These are phyloP conservation scores for Acanthosepion lycidas DNA, from an alignment of 2,888 invertebrate species.

Conservation along the genomic window DNA sequence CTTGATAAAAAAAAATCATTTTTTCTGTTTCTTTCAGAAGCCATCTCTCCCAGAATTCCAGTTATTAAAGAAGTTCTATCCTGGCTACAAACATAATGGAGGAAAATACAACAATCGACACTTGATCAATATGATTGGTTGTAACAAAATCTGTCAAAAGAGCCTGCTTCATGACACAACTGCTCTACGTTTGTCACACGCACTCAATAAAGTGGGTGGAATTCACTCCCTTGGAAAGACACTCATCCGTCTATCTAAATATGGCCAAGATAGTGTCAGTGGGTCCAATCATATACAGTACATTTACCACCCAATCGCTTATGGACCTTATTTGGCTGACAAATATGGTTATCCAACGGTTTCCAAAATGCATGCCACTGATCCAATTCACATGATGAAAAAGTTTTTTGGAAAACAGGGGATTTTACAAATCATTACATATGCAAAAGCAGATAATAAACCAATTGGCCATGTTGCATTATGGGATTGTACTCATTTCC, in stretches of 20 bases:
- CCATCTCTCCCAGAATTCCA: conserved; percentile 67
- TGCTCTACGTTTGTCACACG: conserved; percentile 69
- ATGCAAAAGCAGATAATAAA: conserved; percentile 65
- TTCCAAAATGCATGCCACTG: conserved; percentile 64
- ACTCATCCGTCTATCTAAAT: conserved; percentile 66
- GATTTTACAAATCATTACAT: conserved; percentile 70
- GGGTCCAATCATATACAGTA: conserved; percentile 67
- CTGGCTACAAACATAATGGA: conserved; percentile 69
- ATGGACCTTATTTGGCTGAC: conserved; percentile 71
- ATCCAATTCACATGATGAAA: conserved; percentile 65
- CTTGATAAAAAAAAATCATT: too few relatives aligned
- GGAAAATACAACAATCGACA: conserved; percentile 66
- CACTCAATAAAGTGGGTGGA: conserved; percentile 69
- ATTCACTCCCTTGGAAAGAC: conserved; percentile 68
- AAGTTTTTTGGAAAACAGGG: conserved; percentile 71
- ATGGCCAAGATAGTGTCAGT: conserved; percentile 68
- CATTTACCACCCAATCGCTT: conserved; percentile 71
- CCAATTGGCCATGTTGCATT: conserved; percentile 72
- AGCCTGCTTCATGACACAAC: conserved; percentile 70
- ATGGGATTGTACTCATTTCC: conserved; percentile 73
- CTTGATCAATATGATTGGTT: conserved; percentile 62
- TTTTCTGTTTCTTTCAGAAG: conserved; percentile 57
- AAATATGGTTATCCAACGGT: conserved; percentile 72
- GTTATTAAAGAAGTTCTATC: conserved; percentile 65
- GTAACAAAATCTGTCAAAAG: conserved; percentile 54